A percentile compares a stretch with the other conserved stretches of the same genome.
Evolutionary conservation across 2,113 vertebrate genomes (phyloP).

Genomic region (Stegostoma tigrinum): DNA sequence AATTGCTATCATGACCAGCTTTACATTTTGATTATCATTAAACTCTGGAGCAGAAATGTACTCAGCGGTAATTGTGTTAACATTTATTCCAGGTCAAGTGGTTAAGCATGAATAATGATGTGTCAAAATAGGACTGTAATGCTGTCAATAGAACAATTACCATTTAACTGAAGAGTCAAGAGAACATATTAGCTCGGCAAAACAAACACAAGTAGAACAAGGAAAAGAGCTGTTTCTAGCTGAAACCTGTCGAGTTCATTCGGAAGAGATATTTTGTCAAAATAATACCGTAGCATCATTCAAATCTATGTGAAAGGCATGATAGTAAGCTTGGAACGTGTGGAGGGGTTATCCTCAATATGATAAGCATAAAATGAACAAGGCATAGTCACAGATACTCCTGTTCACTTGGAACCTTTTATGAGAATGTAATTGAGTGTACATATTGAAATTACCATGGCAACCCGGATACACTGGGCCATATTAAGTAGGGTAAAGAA

Average conservation of each 20-base stretch:
- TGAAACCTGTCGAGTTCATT: not conserved
- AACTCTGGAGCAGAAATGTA: conserved; percentile 75
- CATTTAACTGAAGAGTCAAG: conserved; percentile 73
- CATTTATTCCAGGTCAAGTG: conserved; percentile 87
- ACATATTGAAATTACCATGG: not conserved
- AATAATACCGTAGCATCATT: not conserved
- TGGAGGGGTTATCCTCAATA: not conserved
- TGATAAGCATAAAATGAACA: not conserved
- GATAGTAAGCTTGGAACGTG: not conserved
- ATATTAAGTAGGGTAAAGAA: conserved; percentile 47
- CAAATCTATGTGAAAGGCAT: not conserved
- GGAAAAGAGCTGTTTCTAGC: conserved; percentile 48
- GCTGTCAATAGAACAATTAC: conserved; percentile 83
- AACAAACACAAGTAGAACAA: conserved; percentile 65
- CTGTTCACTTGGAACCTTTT: not conserved
- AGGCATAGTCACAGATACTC: not conserved
- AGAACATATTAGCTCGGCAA: conserved; percentile 70
- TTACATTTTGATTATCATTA: conserved; percentile 76
- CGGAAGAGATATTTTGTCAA: not conserved
- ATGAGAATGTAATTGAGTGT: conserved; percentile 19
- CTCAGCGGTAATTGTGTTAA: conserved; percentile 82
- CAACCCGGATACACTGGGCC: not conserved
- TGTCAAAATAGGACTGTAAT: conserved; percentile 79
- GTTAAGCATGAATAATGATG: conserved; percentile 88
- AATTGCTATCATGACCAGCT: conserved; percentile 69